These are phyloP conservation scores for Equus quagga DNA, from an alignment of 2,113 vertebrate species.

Conservation along the genomic window DNA sequence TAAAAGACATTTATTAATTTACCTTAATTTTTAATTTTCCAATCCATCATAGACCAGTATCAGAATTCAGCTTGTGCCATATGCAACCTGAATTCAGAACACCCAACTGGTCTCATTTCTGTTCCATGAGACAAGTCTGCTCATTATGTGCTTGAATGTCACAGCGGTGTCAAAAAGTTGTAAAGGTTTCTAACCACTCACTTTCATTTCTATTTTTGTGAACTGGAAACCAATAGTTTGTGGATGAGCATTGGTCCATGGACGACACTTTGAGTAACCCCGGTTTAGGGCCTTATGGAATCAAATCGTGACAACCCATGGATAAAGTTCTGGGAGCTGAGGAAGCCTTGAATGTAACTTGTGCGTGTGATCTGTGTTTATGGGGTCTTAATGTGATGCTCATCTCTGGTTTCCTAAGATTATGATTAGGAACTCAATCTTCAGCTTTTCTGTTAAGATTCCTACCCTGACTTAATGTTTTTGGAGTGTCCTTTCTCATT, in stretches of 20 bases:
- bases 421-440: not conserved
- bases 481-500: not conserved
- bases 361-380: not conserved
- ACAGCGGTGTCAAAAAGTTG: not conserved
- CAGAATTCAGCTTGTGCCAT: not conserved
- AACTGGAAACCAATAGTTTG: not conserved
- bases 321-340: not conserved
- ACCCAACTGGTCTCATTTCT: not conserved
- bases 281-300: not conserved
- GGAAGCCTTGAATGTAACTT: not conserved
- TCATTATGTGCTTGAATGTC: not conserved
- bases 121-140: not conserved
- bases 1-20: not conserved
- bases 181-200: not conserved
- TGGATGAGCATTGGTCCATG: fast-evolving
- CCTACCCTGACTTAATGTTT: not conserved
- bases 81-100: not conserved
- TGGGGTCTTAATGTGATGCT: not conserved
- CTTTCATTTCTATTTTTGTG: not conserved
- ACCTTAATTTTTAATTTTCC: not conserved
- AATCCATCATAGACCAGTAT: not conserved
- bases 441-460: not conserved
- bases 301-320: fast-evolving
- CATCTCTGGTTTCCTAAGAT: not conserved
- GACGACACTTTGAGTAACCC: not conserved